A percentile compares a stretch with the other conserved stretches of the same genome.
phyloP scores from a whole-genome alignment of 2,797 vertebrate species.

The Tapera naevia region DNA sequence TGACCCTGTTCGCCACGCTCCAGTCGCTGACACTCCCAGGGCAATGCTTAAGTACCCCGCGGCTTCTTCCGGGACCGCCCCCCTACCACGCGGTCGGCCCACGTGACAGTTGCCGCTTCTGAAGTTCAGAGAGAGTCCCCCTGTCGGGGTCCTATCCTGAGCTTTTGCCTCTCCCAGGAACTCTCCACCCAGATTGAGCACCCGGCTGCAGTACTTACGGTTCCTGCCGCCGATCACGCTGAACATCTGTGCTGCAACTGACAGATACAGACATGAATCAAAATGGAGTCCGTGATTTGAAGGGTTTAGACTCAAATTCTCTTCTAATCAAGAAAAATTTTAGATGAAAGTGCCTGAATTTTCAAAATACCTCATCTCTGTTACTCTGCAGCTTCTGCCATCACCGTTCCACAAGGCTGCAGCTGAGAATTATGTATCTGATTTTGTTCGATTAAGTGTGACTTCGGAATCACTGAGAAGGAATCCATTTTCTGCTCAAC shows the following conservation, averaged over 20 bases:
- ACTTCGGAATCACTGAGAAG: slow-evolving; percentile 28
- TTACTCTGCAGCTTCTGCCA: background rate
- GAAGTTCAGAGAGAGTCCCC: no score
- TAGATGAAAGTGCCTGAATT: background rate
- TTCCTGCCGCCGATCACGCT: no score
- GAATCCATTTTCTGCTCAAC: slow-evolving; percentile 49
- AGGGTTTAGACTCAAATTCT: background rate
- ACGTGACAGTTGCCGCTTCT: no score
- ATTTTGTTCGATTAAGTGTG: slow-evolving; percentile 4
- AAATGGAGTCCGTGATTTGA: background rate
- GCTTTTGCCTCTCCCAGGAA: no score
- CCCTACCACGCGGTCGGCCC: no score
- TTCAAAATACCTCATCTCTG: background rate
- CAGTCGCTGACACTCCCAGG: no score
- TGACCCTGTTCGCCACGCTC: no score
- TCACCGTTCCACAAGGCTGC: background rate
- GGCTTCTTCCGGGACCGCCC: no score
- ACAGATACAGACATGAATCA: background rate
- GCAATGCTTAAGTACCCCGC: no score
- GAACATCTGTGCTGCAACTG: background rate
- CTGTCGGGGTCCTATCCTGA: no score
- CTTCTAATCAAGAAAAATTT: background rate
- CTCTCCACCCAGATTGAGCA: no score
- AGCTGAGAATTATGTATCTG: background rate
- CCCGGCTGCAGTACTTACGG: no score